phyloP scores from a whole-genome alignment of 2,888 invertebrate genomes.

The Lasiommata megera region DNA sequence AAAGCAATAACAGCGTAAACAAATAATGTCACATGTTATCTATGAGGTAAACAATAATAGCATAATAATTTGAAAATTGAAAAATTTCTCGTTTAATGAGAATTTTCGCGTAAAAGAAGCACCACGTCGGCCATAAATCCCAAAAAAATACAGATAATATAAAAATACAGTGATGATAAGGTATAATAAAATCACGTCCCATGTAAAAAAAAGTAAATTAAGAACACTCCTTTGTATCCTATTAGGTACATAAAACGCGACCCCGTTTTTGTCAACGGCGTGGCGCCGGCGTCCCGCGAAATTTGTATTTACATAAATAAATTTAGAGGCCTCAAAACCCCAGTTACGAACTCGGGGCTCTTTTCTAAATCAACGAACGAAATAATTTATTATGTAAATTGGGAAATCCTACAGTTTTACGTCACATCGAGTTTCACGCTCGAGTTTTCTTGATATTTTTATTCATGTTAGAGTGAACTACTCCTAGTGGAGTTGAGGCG shows the following conservation, averaged over 20 bases:
- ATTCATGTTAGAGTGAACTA: slow-evolving; percentile 22
- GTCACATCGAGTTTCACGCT: slow-evolving; percentile 38
- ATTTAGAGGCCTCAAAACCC: slow-evolving; percentile 35
- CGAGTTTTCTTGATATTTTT: slow-evolving; percentile 34
- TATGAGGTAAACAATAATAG: too few relatives aligned
- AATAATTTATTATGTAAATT: slow-evolving; percentile 42
- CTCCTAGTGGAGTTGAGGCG: background rate
- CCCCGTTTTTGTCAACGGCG: slow-evolving; percentile 13
- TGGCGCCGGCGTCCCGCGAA: slow-evolving; percentile 28
- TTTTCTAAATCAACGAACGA: slow-evolving; percentile 40
- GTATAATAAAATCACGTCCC: background rate
- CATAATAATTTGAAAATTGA: too few relatives aligned
- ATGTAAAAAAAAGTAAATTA: slow-evolving; percentile 24
- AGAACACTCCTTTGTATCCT: slow-evolving; percentile 16
- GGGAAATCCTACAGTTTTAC: slow-evolving; percentile 37
- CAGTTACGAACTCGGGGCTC: slow-evolving; percentile 34
- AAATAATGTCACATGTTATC: too few relatives aligned
- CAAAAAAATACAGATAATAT: too few relatives aligned
- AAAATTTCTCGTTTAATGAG: too few relatives aligned
- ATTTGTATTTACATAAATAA: slow-evolving; percentile 39
- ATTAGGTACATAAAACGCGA: slow-evolving; percentile 21
- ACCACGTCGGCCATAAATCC: too few relatives aligned
- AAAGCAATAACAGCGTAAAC: too few relatives aligned
- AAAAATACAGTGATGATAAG: background rate
- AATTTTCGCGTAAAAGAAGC: too few relatives aligned